Evolutionary conservation across 1,140 invertebrate species (phyloP).

Genomic region (Hycleus phaleratus): DNA sequence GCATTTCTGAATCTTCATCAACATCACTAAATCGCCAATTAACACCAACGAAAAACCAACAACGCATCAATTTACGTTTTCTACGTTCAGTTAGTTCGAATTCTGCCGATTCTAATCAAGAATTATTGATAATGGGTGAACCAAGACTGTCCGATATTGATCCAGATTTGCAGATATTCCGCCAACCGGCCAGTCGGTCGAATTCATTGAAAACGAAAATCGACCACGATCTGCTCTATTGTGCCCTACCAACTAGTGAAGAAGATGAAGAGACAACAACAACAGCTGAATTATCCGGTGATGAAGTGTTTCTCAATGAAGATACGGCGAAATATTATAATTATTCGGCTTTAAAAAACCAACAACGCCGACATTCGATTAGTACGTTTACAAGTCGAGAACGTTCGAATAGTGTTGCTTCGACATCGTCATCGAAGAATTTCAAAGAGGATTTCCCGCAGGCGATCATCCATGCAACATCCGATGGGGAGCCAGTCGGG

Average conservation of each 20-base stretch:
- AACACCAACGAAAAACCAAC: constrained; percentile 12
- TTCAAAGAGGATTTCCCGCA: constrained; percentile 32
- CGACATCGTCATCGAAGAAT: constrained; percentile 22
- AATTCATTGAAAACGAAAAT: constrained; percentile 28
- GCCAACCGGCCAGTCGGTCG: constrained; percentile 29
- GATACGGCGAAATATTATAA: constrained; percentile 47
- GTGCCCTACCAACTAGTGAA: constrained; percentile 31
- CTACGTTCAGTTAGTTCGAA: constrained; percentile 49
- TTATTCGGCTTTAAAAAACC: constrained; percentile 37
- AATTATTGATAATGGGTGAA: constrained; percentile 48
- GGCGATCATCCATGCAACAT: constrained; percentile 24
- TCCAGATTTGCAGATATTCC: constrained; percentile 42
- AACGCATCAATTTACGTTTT: constrained; percentile 40
- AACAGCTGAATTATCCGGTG: constrained; percentile 24
- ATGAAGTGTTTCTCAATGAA: constrained; percentile 41
- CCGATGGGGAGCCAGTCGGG: constrained; percentile 16
- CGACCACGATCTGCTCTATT: constrained; percentile 43
- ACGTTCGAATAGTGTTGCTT: constrained; percentile 28
- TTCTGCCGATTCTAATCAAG: constrained; percentile 45
- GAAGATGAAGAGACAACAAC: constrained; percentile 14
- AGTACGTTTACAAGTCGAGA: constrained; percentile 41
- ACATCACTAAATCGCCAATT: constrained; percentile 18
- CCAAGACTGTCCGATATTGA: constrained; percentile 50
- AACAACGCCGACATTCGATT: constrained; percentile 47
- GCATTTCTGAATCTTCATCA: neutral